These are phyloP conservation scores for Mohoua ochrocephala DNA, from an alignment of 2,113 vertebrate species.

Conservation along the genomic window DNA sequence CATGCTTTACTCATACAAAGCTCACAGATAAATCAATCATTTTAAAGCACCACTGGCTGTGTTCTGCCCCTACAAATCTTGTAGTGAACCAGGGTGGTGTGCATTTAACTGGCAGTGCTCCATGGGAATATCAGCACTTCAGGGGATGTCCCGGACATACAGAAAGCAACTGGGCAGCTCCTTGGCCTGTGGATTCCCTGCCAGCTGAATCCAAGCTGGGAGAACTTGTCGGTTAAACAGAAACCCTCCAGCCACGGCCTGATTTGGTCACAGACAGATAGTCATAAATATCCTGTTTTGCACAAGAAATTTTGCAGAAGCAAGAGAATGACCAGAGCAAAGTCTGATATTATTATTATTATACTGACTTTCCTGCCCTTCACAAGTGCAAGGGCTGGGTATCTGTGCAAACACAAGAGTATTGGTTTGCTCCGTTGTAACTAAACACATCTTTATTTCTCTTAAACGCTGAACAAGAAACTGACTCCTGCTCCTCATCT, in stretches of 20 bases:
- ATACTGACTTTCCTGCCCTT: not conserved
- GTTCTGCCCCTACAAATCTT: not conserved
- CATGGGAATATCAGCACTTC: not conserved
- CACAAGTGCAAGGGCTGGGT: fast-evolving
- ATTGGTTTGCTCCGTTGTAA: not conserved
- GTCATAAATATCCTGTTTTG: not conserved
- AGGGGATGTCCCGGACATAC: not conserved
- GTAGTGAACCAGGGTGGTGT: not conserved
- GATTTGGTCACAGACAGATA: not conserved
- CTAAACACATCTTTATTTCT: not conserved
- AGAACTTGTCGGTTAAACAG: not conserved
- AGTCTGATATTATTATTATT: not conserved
- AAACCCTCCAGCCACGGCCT: not conserved
- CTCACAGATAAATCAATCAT: not conserved
- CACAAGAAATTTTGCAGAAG: not conserved
- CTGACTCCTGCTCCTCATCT: not conserved
- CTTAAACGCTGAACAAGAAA: not conserved
- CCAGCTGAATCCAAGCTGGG: not conserved
- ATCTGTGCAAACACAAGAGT: not conserved
- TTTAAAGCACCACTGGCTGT: not conserved
- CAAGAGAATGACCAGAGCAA: not conserved
- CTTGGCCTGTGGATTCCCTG: not conserved
- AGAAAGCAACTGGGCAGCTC: not conserved
- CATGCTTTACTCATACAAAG: not conserved
- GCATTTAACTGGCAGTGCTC: not conserved